A percentile compares a stretch with the other conserved stretches of the same genome.
Evolutionary conservation across 2,113 vertebrate species (phyloP).

Genomic region (Gnathochromis pfefferi): DNA sequence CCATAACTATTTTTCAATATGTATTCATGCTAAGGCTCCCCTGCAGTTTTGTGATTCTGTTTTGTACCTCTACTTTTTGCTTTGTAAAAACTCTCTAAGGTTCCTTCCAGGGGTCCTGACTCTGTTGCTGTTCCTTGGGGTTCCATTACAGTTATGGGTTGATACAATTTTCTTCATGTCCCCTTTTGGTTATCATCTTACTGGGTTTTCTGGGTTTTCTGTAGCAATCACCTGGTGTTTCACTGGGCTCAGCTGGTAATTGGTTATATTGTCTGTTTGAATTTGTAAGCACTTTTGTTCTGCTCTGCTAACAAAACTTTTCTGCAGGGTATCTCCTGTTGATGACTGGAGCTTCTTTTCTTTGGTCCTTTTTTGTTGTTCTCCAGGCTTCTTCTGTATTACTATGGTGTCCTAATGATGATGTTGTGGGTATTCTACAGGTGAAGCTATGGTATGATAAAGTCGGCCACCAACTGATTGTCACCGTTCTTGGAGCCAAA

Average conservation of each 20-base stretch:
- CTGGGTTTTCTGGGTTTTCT: neutral
- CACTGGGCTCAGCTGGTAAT: neutral
- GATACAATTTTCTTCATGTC: neutral
- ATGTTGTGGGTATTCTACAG: constrained; percentile 56
- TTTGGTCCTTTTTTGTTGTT: neutral
- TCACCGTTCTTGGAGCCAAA: constrained; percentile 95
- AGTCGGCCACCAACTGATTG: constrained; percentile 93
- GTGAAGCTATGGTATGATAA: constrained; percentile 97
- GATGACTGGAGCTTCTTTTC: neutral
- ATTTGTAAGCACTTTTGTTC: neutral
- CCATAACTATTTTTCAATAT: neutral
- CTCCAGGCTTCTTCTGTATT: neutral
- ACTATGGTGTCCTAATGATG: neutral
- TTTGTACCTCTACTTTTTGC: neutral
- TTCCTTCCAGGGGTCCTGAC: neutral
- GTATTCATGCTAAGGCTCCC: neutral
- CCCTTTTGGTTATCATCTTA: neutral
- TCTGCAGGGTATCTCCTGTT: neutral
- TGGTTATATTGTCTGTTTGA: neutral
- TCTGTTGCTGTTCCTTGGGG: neutral
- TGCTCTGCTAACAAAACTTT: neutral
- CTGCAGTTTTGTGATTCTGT: neutral
- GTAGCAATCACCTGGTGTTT: neutral
- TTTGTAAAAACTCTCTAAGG: neutral
- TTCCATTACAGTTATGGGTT: neutral